A percentile compares a stretch with the other conserved stretches of the same genome.
Conservation (phyloP, 23 tunicate genomes). For the Pegea sp. region DNA sequence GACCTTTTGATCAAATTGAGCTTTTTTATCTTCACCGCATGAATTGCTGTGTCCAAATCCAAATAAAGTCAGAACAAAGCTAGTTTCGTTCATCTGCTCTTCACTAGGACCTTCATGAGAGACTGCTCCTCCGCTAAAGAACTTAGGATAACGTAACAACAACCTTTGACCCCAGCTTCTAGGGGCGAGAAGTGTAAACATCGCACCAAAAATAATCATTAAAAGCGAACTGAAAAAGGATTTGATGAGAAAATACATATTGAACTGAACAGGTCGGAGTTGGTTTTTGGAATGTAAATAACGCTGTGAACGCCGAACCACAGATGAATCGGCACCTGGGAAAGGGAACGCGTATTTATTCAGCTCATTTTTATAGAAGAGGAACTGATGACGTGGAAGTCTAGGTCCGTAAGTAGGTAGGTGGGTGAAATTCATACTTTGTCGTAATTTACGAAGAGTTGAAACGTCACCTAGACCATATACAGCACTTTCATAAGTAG, state of each 20-base stretch:
- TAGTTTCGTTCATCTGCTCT: slow-evolving; percentile 32
- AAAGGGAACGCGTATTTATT: slow-evolving; percentile 47
- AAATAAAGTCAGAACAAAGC: slow-evolving; percentile 31
- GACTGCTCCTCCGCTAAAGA: slow-evolving; percentile 55
- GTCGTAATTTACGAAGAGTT: slow-evolving; percentile 15
- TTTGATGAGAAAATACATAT: slow-evolving; percentile 46
- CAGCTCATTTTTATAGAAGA: slow-evolving; percentile 11
- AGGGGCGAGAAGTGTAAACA: slow-evolving; percentile 34
- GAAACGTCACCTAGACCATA: slow-evolving; percentile 22
- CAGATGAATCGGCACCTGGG: slow-evolving; percentile 63
- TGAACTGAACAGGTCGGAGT: slow-evolving; percentile 47
- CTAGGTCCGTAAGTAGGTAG: slow-evolving; percentile 52
- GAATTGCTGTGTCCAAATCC: slow-evolving; percentile 43
- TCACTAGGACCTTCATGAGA: slow-evolving; percentile 63
- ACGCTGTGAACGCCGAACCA: slow-evolving; percentile 61
- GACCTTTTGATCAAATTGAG: slow-evolving; percentile 21
- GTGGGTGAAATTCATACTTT: slow-evolving; percentile 8
- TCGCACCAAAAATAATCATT: slow-evolving; percentile 29
- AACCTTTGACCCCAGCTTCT: slow-evolving; percentile 37
- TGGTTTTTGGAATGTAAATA: slow-evolving; percentile 15
- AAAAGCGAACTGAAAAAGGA: too few relatives aligned
- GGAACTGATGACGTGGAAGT: slow-evolving; percentile 9
- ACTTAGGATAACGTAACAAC: slow-evolving; percentile 47
- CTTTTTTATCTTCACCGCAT: slow-evolving; percentile 3
- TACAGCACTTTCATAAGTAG: slow-evolving; percentile 78